Evolutionary conservation across 2,113 vertebrate genomes (phyloP).

Genomic region (Ailuropoda melanoleuca): DNA sequence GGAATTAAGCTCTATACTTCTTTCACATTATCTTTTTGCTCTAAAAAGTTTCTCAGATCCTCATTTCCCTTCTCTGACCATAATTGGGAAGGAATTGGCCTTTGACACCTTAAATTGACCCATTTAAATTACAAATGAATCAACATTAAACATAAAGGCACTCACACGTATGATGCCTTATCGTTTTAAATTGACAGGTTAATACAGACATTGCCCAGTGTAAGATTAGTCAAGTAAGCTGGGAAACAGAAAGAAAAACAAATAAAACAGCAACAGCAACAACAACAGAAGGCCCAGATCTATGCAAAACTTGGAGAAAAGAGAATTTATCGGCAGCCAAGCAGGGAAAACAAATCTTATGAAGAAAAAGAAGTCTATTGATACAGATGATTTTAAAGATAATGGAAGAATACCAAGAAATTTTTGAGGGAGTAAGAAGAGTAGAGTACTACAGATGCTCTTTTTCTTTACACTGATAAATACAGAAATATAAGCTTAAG

Average conservation of each 20-base stretch:
- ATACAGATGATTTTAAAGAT: neutral
- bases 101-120: neutral
- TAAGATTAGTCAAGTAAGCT: neutral
- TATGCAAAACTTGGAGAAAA: neutral
- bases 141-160: neutral
- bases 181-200: neutral
- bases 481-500: neutral
- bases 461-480: neutral
- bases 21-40: neutral
- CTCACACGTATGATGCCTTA: neutral
- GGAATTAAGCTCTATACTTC: neutral
- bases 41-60: neutral
- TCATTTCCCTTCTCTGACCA: neutral
- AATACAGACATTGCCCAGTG: neutral
- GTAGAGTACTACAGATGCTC: neutral
- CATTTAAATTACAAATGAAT: slow-evolving; percentile 43
- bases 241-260: neutral
- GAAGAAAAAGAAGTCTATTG: neutral
- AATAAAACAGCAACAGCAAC: neutral
- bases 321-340: neutral
- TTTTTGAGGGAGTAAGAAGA: neutral
- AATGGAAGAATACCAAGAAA: neutral
- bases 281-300: neutral
- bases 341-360: neutral
- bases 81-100: neutral